These are phyloP conservation scores for Ptychoptera contaminata DNA, from an alignment of 2,888 invertebrate species.

Conservation along the genomic window DNA sequence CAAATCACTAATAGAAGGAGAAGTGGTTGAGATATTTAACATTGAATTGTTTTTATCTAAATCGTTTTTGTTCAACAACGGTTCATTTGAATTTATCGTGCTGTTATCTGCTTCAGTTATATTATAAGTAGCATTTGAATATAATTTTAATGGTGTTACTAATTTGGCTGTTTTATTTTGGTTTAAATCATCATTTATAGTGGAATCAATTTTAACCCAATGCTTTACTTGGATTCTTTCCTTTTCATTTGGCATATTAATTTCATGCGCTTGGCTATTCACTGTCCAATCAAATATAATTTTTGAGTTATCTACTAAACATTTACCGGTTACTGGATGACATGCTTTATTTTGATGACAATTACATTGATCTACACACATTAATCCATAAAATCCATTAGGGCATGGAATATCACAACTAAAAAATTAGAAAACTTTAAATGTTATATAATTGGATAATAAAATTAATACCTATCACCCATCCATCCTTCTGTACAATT, in stretches of 20 bases:
- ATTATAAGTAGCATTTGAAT: too few species aligned
- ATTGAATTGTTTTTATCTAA: too few species aligned
- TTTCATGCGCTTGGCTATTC: background rate
- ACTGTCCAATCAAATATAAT: background rate
- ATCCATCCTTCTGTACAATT: conserved; percentile 50
- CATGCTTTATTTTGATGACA: conserved; percentile 17
- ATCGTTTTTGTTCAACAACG: too few species aligned
- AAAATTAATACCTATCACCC: conserved; percentile 44
- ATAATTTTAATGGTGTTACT: too few species aligned
- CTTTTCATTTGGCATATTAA: background rate
- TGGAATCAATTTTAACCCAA: conserved; percentile 11
- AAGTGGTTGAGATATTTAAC: too few species aligned
- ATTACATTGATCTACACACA: conserved; percentile 25
- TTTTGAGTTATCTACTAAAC: conserved; percentile 9
- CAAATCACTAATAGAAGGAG: background rate
- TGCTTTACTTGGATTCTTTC: conserved; percentile 6
- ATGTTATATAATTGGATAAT: background rate
- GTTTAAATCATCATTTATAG: too few species aligned
- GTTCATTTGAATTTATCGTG: too few species aligned
- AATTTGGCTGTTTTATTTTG: too few species aligned
- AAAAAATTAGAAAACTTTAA: conserved; percentile 3
- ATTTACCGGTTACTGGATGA: conserved; percentile 15
- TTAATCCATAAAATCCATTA: conserved; percentile 23
- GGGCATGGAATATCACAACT: conserved; percentile 28
- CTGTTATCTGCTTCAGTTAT: too few species aligned